Base-by-base conservation (phyloP, 1,140 invertebrate species). In the Hyphantria cunea region DNA sequence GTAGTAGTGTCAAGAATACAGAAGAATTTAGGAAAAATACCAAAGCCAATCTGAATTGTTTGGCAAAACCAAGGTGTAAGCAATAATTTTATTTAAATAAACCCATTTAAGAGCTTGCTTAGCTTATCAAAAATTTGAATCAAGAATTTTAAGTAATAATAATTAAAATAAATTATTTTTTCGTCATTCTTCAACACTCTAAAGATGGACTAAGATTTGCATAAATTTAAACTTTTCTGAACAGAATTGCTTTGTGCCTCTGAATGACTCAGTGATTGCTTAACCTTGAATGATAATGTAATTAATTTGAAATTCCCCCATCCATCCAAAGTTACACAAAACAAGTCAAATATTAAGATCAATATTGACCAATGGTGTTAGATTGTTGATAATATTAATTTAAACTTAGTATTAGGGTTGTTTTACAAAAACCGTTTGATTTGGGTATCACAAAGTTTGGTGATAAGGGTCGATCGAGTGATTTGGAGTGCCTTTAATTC, bases 401-500 rank as follows among this genome's bases (percentile, higher is more conserved):
- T 45, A 61, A 61, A 61, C 47, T 60, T 60, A 51, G 45, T 48
- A 49, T 60, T 51, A 60, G 17, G 59, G 59, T 45, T 56, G 55
- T 51, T 64, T 61, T 55, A 73, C 72, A 76, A 77, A 77, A 77
- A 73, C 68, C 31, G 50, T 79, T 71, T 71, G 74, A 79, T 74
- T 62, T 60, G 60, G 72, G 67, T 66, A 49, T 42, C 47, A 54
- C 64, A 25, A 68, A 65, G 48, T 74, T 72, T 10, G n/a, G 48
- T 76, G 70, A 76, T 64, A 59, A 76, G 73, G 74, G 76, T 74
- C 66, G 49, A 53, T 65, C 59, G 65, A 66, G 55, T 71, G 70
- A 71, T 72, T 55, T 70, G 64, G 52, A 72, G 58, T 69, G 65
- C 64, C 74, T 74, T 70, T 74, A 72, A 74, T 78, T 72, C 50